Evolutionary conservation across 2,888 invertebrate species (phyloP).

Genomic region (Chymomyza amoena): DNA sequence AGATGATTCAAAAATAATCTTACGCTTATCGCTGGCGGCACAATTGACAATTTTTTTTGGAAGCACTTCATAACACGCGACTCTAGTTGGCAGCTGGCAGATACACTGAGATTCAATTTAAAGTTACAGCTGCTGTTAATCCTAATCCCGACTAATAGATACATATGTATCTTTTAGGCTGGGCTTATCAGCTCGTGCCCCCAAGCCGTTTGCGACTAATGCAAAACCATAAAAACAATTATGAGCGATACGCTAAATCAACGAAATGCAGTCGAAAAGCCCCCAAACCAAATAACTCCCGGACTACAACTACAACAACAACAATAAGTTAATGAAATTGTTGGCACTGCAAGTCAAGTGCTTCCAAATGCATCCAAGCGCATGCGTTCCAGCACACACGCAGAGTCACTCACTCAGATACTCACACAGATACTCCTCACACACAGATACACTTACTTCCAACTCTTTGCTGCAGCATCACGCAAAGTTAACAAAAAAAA

Average conservation of each 20-base stretch:
- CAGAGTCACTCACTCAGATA: slow-evolving; percentile 17
- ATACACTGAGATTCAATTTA: background rate
- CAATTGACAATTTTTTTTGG: background rate
- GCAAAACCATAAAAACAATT: slow-evolving; percentile 75
- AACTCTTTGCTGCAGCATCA: background rate
- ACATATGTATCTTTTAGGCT: background rate
- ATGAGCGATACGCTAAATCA: slow-evolving; percentile 75
- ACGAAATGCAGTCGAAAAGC: slow-evolving; percentile 53
- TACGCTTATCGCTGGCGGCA: slow-evolving; percentile 36
- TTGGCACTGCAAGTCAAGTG: slow-evolving; percentile 77
- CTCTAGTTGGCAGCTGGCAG: slow-evolving; percentile 2
- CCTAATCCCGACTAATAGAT: background rate
- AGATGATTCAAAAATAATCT: slow-evolving; percentile 16
- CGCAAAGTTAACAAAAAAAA: slow-evolving; percentile 29
- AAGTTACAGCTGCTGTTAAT: background rate
- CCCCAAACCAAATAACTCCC: background rate
- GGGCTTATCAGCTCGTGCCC: slow-evolving; percentile 45
- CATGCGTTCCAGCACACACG: slow-evolving; percentile 30
- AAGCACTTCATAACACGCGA: background rate
- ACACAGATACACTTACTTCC: slow-evolving; percentile 12
- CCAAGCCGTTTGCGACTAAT: slow-evolving; percentile 53
- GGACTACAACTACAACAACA: background rate
- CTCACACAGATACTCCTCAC: background rate
- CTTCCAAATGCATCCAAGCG: slow-evolving; percentile 70
- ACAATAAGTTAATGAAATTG: slow-evolving; percentile 73